Evolutionary conservation across 2,113 vertebrate genomes (phyloP).

Genomic region (Cinclus mexicanus): DNA sequence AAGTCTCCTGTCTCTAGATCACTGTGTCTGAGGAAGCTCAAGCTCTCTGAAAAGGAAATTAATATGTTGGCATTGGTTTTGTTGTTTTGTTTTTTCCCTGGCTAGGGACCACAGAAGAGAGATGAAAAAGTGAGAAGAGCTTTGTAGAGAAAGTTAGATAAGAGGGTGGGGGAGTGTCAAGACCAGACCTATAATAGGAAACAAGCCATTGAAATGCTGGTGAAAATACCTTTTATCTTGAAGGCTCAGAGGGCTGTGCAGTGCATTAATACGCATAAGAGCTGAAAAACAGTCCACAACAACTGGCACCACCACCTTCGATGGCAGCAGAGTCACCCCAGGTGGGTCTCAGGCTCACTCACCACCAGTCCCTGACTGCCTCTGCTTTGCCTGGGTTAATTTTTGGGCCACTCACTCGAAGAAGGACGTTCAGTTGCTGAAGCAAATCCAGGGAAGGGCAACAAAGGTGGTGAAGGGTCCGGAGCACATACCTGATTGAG

Average conservation of each 20-base stretch:
- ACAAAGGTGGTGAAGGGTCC: background rate
- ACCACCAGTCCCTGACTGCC: background rate
- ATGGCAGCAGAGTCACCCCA: background rate
- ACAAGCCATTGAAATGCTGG: conserved; percentile 23
- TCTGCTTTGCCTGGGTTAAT: background rate
- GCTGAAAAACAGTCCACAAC: background rate
- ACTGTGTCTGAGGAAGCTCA: background rate
- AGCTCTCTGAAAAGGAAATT: background rate
- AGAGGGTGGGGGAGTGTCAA: conserved; percentile 52
- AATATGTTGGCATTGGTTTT: background rate
- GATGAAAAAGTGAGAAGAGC: conserved; percentile 47
- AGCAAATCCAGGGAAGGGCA: background rate
- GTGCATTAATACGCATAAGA: background rate
- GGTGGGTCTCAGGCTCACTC: background rate
- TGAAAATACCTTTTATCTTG: conserved; percentile 53
- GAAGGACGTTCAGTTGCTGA: background rate
- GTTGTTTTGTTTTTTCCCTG: background rate
- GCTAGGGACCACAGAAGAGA: conserved; percentile 22
- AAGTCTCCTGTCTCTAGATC: background rate
- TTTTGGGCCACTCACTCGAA: background rate
- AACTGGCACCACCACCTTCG: background rate
- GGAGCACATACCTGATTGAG: background rate
- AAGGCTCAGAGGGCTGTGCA: background rate
- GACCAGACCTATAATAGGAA: conserved; percentile 52
- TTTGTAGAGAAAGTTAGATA: conserved; percentile 58